Base-by-base conservation (phyloP, 1,140 invertebrate genomes). In the Neodiprion lecontei region DNA sequence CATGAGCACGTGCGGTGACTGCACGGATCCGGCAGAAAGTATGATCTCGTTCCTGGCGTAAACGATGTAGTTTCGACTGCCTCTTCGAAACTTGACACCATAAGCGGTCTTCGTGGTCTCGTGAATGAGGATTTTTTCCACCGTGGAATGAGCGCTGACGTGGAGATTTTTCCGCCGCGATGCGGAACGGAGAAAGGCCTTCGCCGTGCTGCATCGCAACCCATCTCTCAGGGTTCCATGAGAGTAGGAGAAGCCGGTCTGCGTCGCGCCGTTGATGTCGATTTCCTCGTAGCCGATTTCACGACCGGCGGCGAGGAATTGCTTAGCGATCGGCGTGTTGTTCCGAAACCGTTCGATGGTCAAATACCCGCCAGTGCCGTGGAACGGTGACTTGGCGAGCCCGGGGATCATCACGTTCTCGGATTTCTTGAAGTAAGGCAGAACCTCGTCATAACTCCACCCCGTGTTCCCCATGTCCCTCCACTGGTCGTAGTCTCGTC, bases 401-500 rank as follows among this genome's bases (percentile, higher is more conserved):
- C 91, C 89, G 0, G 91, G 88, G 83, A 96, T 92, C 76, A 87
- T 89, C 83, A 93, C 92, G 79, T 94, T 90, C 87, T 95, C 93
- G 0, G 91, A 89, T 84, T 94, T 94, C 77, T 93, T 91, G 81
- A 97, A 97, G 81, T 96, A 97, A 65, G 94, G 94, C 47, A 97
- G 88, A 68, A 98, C 91, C 40, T 93, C 94, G 49, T 93, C 90
- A 72, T 95, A 94, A 21, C 93, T 90, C 91, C 95, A 97, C 14
- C 91, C 95, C 3, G 83, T 72, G 85, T 94, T 96, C 78, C 91
- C 95, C 84, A 92, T 81, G 50, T 86, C 85, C 23, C 91, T 92
- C 96, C 96, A 98, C 14, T 91, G 84, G 82, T 98, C 94, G 82
- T 97, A 98, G 86, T 98, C 96, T 5, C 85, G 88, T 53, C 90